Evolutionary conservation across 2,888 invertebrate species (phyloP), one percentile per base, ranked within the genome.

Genomic region (Melinopterus prodromus): DNA sequence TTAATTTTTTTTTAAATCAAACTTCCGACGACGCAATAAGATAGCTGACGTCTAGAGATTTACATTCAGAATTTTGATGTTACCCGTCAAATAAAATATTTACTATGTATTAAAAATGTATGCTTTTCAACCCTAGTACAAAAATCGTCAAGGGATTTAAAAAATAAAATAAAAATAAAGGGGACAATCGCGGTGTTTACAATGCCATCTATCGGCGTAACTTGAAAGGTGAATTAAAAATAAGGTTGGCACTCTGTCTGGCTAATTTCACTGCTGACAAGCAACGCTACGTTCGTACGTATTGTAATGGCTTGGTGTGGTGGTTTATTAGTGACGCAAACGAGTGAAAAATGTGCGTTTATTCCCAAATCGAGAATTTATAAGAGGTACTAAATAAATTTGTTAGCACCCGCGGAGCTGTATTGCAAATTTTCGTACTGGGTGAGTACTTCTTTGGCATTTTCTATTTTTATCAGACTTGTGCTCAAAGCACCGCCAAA

Each of bases 281-380:
- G 26, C 26, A 26, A 26, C 26, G 26, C 26, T 26, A 26, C 26
- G 3, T 26, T 26, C 26, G 26, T 26, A 26, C 26, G 26, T 26
- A 26, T 53, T 53, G 53, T 53, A 53, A 53, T 53, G 53, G 53
- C 53, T 53, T 53, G 53, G 53, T 53, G 53, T 53, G 53, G 7
- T 53, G 53, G 53, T 53, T 53, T 53, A 53, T 53, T 53, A 53
- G 53, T 53, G 53, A 53, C 53, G 53, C 53, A 53, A 53, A 53
- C 53, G 7, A 9, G 53, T 53, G 53, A 53, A 6, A 53, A 53
- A 53, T 53, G 53, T 53, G 53, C 53, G 53, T 53, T 53, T 53
- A 53, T 53, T 53, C 7, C 12, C 53, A 12, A 53, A 12, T 9
- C 53, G 53, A 12, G 2, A 53, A 53, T 53, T 53, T 53, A 53